Conservation (phyloP, 1,140 invertebrate genomes). For the Dermatophagoides farinae region DNA sequence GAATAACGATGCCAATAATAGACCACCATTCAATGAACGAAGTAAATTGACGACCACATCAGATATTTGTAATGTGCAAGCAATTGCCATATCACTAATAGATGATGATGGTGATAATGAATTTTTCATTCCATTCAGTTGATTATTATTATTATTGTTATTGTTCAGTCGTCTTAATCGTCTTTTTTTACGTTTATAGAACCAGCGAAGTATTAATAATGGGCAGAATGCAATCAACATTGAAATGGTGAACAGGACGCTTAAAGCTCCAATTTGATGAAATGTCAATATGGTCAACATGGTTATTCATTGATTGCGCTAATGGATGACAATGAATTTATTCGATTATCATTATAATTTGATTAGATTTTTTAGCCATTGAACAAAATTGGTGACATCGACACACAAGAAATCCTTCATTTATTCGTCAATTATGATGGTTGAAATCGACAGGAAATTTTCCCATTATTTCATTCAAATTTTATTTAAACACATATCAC, state of each 20-base stretch:
- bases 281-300: not conserved
- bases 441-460: too few species aligned
- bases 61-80: not conserved
- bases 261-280: constrained; percentile 1
- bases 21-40: constrained; percentile 4
- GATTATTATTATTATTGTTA: not conserved
- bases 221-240: not conserved
- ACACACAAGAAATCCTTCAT: too few species aligned
- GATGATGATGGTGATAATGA: not conserved
- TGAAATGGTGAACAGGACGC: not conserved
- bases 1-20: not conserved
- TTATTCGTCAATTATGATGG: too few species aligned
- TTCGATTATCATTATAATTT: too few species aligned
- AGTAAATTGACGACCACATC: not conserved
- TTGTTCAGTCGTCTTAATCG: not conserved
- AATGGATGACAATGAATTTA: too few species aligned
- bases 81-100: not conserved
- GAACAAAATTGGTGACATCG: too few species aligned
- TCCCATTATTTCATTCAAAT: too few species aligned
- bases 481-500: too few species aligned
- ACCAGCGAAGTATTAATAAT: not conserved
- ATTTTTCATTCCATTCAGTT: not conserved
- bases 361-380: too few species aligned
- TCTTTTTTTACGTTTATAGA: not conserved
- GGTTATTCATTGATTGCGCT: too few species aligned